These are phyloP conservation scores for Herpetotheres cachinnans DNA, from an alignment of 2,113 vertebrate genomes.

Conservation along the genomic window DNA sequence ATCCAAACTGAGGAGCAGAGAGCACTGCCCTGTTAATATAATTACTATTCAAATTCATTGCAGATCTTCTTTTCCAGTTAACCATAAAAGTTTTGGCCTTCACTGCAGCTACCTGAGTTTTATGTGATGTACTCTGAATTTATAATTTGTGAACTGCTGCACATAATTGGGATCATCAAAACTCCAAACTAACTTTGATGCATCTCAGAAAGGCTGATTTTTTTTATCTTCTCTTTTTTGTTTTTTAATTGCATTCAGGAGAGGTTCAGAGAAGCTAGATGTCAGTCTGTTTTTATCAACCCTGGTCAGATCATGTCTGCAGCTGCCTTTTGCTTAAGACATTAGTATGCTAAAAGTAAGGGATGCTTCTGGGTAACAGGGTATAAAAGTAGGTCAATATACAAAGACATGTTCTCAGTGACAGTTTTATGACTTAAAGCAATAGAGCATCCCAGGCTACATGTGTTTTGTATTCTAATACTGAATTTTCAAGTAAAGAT, in stretches of 20 bases:
- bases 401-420: constrained; percentile 34
- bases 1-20: neutral
- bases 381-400: constrained; percentile 40
- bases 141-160: neutral
- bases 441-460: neutral
- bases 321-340: constrained; percentile 27
- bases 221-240: neutral
- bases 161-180: neutral
- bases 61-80: neutral
- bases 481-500: constrained; percentile 3
- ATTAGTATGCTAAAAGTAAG: constrained; percentile 43
- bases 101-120: neutral
- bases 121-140: neutral
- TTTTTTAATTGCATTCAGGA: neutral
- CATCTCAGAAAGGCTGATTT: neutral
- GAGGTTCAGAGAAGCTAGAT: neutral
- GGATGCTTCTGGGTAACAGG: constrained; percentile 38
- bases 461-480: constrained; percentile 31
- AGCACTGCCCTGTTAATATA: neutral
- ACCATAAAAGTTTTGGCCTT: neutral
- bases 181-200: neutral
- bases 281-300: constrained; percentile 12
- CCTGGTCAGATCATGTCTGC: constrained; percentile 3
- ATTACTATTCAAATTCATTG: neutral
- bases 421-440: constrained; percentile 57